Evolutionary conservation across 1,140 invertebrate species (phyloP), one percentile per base, ranked within the genome.

Genomic region (Lepidotrigona ventralis): DNA sequence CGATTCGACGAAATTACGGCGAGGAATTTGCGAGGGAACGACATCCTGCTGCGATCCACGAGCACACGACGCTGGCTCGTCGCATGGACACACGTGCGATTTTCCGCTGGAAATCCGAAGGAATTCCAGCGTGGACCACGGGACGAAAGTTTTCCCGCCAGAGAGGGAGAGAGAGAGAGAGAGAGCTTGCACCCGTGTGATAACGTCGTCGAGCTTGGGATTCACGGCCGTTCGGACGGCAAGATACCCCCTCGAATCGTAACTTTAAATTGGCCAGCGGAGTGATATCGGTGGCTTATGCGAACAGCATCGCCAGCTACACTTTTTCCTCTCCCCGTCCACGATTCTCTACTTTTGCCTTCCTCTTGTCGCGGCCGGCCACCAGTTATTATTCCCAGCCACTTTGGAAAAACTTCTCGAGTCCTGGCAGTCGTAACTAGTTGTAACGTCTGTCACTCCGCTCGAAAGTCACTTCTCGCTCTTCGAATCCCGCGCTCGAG

Each of bases 261-360:
- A 89, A 89, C 78, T 89, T 89, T 85, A 89, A 89, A 89, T 89
- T 89, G 87, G 87, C 75, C 83, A 60, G 70, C 88, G 53, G 66
- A 88, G 83, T 84, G 83, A 88, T 89, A 88, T 85, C 79, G 73
- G 66, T 85, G 75, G 78, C 74, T 88, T 73, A 76, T 39, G 72
- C 75, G 74, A 82, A 70, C 72, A 71, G 85, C 56, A 75, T 60
- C 71, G 76, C 70, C 39, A 46, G 79, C 26, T 51, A 51, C 39
- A 51, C 71, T 66, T 81, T 66, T 81, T 29, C n/a, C 21, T 0
- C 11, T 2, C 0, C 23, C 58, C 19, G 6, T 21, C 58, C 60
- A 39, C 39, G 64, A 66, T 21, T 33, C 29, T 68, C 29, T 8
- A 39, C 39, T n/a, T 33, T 56, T 70, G 64, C 29, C 29, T n/a